These are phyloP conservation scores for Dunckerocampus dactyliophorus DNA, from an alignment of 2,113 vertebrate species.

Conservation along the genomic window DNA sequence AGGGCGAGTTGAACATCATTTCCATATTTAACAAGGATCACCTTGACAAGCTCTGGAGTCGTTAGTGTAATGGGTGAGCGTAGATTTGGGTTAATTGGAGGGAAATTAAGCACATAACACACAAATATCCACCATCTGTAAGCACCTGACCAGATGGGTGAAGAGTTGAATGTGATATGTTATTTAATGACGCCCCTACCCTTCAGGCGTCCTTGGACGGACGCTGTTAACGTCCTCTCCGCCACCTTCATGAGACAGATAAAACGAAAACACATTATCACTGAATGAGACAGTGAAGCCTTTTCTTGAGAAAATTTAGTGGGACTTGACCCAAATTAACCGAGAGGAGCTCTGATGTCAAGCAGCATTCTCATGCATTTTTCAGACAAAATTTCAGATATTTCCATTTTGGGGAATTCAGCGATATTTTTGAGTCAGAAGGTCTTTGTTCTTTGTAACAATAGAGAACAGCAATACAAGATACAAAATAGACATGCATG, in stretches of 20 bases:
- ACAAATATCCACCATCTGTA: conserved; percentile 55
- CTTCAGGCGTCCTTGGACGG: conserved; percentile 28
- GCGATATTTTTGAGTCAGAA: too few species aligned
- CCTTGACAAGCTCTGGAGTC: conserved; percentile 26
- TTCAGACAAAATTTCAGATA: too few species aligned
- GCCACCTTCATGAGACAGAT: conserved; percentile 8
- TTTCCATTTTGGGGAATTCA: too few species aligned
- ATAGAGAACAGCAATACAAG: too few species aligned
- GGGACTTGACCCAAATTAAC: too few species aligned
- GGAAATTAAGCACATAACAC: conserved; percentile 44
- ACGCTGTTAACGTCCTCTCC: conserved; percentile 32
- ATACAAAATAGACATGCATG: too few species aligned
- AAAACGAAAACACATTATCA: too few species aligned
- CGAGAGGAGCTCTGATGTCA: too few species aligned
- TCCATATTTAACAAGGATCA: conserved; percentile 14
- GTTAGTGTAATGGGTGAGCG: conserved; percentile 14
- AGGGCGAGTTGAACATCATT: not conserved
- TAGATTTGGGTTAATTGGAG: conserved; percentile 50
- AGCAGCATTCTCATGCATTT: too few species aligned
- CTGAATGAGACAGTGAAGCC: too few species aligned
- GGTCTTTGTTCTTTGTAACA: too few species aligned
- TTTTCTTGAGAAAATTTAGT: too few species aligned
- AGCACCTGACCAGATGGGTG: conserved; percentile 34
- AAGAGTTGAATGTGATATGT: conserved; percentile 41
- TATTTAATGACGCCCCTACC: conserved; percentile 27